Conservation (phyloP, 1,140 invertebrate genomes). For the Bradysia coprophila region DNA sequence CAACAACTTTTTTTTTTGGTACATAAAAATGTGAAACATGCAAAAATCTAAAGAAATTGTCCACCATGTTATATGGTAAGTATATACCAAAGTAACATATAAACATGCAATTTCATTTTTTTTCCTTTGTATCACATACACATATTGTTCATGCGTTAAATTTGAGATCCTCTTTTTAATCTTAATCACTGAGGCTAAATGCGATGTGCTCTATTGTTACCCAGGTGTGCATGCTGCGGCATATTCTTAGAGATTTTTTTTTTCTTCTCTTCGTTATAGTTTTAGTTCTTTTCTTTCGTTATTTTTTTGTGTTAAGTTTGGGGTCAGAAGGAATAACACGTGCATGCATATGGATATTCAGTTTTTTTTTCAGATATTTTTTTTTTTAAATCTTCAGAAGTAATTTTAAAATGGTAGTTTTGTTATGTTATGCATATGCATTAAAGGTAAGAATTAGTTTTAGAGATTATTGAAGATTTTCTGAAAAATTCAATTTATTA, state of each 20-base stretch:
- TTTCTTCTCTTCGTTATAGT: neutral
- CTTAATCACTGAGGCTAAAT: neutral
- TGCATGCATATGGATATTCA: neutral
- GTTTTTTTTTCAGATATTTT: too few species aligned
- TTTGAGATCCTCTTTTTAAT: neutral
- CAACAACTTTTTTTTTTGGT: too few species aligned
- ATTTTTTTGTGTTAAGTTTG: neutral
- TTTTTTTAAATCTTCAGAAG: neutral
- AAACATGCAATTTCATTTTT: too few species aligned
- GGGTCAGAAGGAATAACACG: neutral
- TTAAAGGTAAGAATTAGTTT: neutral
- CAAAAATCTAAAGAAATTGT: too few species aligned
- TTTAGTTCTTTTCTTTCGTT: too few species aligned
- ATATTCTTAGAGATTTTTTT: neutral
- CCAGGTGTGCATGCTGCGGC: neutral
- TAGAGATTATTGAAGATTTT: too few species aligned
- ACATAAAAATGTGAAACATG: too few species aligned
- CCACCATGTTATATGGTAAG: too few species aligned
- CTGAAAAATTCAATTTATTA: too few species aligned
- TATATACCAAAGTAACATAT: too few species aligned
- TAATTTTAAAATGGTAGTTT: neutral
- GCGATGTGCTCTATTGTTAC: neutral
- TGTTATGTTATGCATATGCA: neutral
- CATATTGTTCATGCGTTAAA: neutral
- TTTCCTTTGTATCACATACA: too few species aligned